Base-by-base conservation (phyloP, 2,797 vertebrate genomes). In the Mareca strepera region DNA sequence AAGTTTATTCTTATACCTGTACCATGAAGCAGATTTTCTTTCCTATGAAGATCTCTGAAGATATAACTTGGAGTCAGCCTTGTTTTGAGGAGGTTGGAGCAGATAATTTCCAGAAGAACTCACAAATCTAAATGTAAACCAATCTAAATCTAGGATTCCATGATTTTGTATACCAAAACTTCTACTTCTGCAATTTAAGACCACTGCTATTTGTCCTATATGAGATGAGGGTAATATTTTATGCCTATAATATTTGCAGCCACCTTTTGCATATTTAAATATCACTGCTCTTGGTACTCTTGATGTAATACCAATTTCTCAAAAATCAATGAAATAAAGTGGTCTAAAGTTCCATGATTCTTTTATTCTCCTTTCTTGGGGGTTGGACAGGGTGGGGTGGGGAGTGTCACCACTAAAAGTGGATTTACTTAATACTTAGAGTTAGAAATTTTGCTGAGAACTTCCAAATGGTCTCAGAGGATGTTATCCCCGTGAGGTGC, bases 1-100 rank as follows among this genome's bases (percentile, higher is more conserved):
- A 55, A 43, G 28, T 35, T 17, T 85, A 1, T 85, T 37, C 22
- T 41, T 59, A 48, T 6, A 59, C 18, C 7, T 0, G 0, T 33
- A 3, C 31, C 17, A 29, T 17, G 25, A 82, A 75, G 35, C 8
- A 50, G 7, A 8, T 75, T 89, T 85, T 72, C 21, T 59, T 89
- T 80, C 60, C 20, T 33, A 17, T 7, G 3, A 10, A 4, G 43
- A 41, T n/a, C 25, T 78, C 67, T 11, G 23, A 58, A 53, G 29
- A 11, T 52, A 3, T 3, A 59, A 74, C 35, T 44, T 33, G 58
- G 63, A 8, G 28, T 60, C 44, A 0, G 0, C 16, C 20, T 13
- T 82, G 4, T 69, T 89, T 59, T 39, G 52, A 43, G 29, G 23
- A 17, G 3, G 7, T 21, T 28, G 28, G 21, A 56, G 9, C 33